Base-by-base conservation (phyloP, 1,140 invertebrate genomes). In the Linepithema humile region DNA sequence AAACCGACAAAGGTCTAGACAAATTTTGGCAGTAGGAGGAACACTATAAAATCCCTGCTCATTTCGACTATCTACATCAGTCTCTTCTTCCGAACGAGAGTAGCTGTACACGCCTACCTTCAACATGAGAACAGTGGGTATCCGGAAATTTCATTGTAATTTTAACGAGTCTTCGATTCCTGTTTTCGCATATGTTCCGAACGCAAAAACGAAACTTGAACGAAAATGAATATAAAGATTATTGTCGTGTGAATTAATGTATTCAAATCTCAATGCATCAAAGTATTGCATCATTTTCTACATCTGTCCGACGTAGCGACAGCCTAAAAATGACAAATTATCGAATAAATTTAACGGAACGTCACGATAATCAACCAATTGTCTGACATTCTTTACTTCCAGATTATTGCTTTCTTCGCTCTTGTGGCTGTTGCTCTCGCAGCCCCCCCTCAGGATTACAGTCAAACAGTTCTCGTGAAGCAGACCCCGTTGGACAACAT, bases 401-500 rank as follows among this genome's bases (percentile, higher is more conserved):
- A 93, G 92, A 83, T 92, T 38, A 53, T 90, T 65, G 67, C 88
- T n/a, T 75, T 94, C 48, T 91, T 83, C 62, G 88, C 91, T 77
- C 35, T 94, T 26, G 20, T 94, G 67, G 92, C 92, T 32, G 67
- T 93, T 35, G 92, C 91, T 55, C 15, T 91, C 1, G 94, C 92
- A 23, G 90, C 87, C 32, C 93, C 94, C 0, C 23, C 15, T 1
- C 0, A n/a, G 7, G 9, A 20, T 0, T 1, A 40, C 15, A 57
- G 29, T 1, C 26, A 75, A 5, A 90, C 93, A 0, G 85, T 90
- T 0, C 48, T 95, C 17, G 83, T 94, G 0, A 94, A 92, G 64
- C 92, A 93, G 73, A 87, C 72, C 3, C 91, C 84, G 0, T 77
- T 65, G 4, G 90, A 95, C 72, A 95, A 95, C 74, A 91, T 93